Base-by-base conservation (phyloP, 2,888 invertebrate species). In the Molorchus minor region DNA sequence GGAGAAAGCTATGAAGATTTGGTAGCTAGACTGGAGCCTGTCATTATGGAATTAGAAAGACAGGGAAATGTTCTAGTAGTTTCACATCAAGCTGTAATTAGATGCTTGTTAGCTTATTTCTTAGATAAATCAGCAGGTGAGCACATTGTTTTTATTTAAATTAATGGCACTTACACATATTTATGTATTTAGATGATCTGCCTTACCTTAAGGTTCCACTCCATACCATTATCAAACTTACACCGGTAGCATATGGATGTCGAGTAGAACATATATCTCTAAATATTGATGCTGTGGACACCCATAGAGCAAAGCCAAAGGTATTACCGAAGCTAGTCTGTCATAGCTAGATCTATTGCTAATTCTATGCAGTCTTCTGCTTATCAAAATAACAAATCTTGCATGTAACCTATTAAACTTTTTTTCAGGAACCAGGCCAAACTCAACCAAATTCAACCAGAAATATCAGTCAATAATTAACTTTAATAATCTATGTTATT, bases 1-100 rank as follows among this genome's bases (percentile, higher is more conserved):
- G 94, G 94, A 0, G 94, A 98, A 84, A 97, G 97, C 74, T 99
- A 99, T 79, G 98, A 98, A 82, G 98, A 99, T 84, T 85, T 99
- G 70, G 98, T 99, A 15, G 96, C 97, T 1, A 84, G 99, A 21
- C 84, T 99, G 62, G 99, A 99, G 80, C 99, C 99, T 0, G 98
- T 98, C 58, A 98, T 98, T 72, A 97, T 98, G 98, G 98, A 99
- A 83, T 82, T 99, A 75, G 98, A 99, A 82, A 84, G 98, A 19
- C 98, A 97, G 81, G 95, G 95, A 40, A 96, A 96, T 80, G 96
- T 98, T 38, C 85, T 98, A 41, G 96, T 98, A 1, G 94, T 99
- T 3, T 94, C 95, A 5, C 99, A 99, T 82, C 98, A 99, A 82
- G 98, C 98, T 0, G 98, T 94, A 58, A 85, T 98, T 72, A 84